Base-by-base conservation (phyloP, 2,888 invertebrate species). In the Drosophila limbata region DNA sequence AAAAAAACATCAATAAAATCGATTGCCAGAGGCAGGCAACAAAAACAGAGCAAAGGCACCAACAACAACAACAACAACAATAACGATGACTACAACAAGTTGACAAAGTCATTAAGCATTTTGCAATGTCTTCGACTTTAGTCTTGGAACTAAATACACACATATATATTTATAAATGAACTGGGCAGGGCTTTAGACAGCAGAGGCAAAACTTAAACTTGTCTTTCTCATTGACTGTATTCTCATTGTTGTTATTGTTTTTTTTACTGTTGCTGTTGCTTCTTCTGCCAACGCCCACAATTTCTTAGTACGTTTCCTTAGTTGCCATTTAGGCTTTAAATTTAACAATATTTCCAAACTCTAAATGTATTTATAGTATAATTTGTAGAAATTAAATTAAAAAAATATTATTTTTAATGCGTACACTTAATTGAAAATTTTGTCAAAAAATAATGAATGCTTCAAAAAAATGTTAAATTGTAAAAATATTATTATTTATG, bases 251-350 rank as follows among this genome's bases (percentile, higher is more conserved):
- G 10, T 13, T 52, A 44, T 55, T 45, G 60, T 37, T 39, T 37
- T 15, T 60, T 52, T 19, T 44, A 4, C 9, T 79, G 44, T 65
- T 82, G 17, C 45, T 56, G 5, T 35, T 45, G 17, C 11, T 31
- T 35, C n/a, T 53, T 56, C 17, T 37, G 48, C 25, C 44, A 48
- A 83, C 88, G 74, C 83, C 88, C 77, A 67, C 80, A 48, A 19
- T 48, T 33, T 60, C 42, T 60, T 37, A 15, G 15, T 56, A 17
- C 9, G 21, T 62, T 42, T 53, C n/a, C 52, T 64, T 44, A 9
- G 9, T 13, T 44, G 25, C 25, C 25, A 25, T 25, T 25, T 25
- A 6, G 25, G 25, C 25, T 25, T 31, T 13, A 40, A 62, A 4
- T 35, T 61, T 35, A 39, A 6, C 50, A 25, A 17, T 37, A 13